These are phyloP conservation scores for Brachionus angularis DNA, from an alignment of 1,140 invertebrate species.

Conservation along the genomic window DNA sequence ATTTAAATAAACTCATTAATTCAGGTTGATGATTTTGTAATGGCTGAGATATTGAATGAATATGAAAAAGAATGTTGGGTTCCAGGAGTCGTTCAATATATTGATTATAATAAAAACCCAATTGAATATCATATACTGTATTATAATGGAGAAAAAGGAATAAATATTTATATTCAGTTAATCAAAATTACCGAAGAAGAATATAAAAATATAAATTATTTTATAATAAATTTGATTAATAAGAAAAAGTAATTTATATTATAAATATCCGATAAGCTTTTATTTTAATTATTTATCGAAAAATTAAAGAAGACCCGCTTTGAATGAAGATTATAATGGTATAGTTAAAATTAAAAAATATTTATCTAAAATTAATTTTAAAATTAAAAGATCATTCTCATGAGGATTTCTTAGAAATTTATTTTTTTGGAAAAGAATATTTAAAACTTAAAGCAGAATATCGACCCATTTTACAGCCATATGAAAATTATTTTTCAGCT, in stretches of 20 bases:
- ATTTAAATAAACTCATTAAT: not conserved
- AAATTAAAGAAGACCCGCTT: not conserved
- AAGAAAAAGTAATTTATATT: conserved; percentile 3
- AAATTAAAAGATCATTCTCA: no score
- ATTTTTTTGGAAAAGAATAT: conserved; percentile 26
- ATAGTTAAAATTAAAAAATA: not conserved
- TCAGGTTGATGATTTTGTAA: conserved; percentile 36
- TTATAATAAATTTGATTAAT: conserved; percentile 2
- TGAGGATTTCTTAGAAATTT: not conserved
- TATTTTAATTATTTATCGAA: no score
- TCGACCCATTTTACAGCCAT: not conserved
- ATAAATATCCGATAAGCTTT: no score
- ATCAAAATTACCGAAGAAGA: conserved; percentile 9
- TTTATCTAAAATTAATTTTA: conserved; percentile 1
- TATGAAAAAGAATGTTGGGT: conserved; percentile 36
- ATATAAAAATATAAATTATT: not conserved
- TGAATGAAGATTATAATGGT: not conserved
- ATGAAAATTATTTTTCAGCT: not conserved
- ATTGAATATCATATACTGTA: not conserved
- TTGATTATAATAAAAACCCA: not conserved
- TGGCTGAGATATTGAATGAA: conserved; percentile 33
- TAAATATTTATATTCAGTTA: conserved; percentile 25
- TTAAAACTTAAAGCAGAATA: conserved; percentile 4
- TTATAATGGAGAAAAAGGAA: conserved; percentile 8
- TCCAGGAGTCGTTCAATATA: conserved; percentile 2